Base-by-base conservation (phyloP, 2,113 vertebrate genomes). In the Meles meles region DNA sequence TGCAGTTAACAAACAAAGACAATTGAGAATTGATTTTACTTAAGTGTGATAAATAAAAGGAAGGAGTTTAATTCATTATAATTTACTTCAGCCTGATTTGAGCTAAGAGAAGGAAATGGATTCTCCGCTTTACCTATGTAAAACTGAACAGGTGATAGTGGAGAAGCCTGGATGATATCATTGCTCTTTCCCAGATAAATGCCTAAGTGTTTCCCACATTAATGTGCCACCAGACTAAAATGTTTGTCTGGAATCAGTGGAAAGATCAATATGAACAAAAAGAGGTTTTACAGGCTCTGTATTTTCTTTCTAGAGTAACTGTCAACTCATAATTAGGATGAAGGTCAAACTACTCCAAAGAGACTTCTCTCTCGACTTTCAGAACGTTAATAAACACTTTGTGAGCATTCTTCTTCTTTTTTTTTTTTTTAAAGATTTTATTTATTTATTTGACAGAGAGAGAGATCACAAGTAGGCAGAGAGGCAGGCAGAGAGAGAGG, bases 171-270 rank as follows among this genome's bases (percentile, higher is more conserved):
- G 85, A 98, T 99, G 97, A 98, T 98, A 98, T 98, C 98, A 98
- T 98, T 93, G 96, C 93, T 98, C 98, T 98, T 97, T 95, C 94
- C 97, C 97, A 98, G 95, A 99, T 97, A 98, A 97, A 98, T 89
- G 94, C 94, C 96, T 97, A 98, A 98, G 96, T 88, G 92, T 98
- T 98, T 97, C 77, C 98, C 98, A 98, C 93, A 89, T 98, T 99
- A 99, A 98, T 97, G 94, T 98, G 87, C 87, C 95, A 98, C 86
- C 3, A 76, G 96, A 98, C 98, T 98, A 98, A 99, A 98, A 98
- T 77, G 77, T 96, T 98, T 98, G 94, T 97, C 88, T 44, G 15
- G 95, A 92, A 98, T 98, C 98, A 97, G 88, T 91, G 90, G 97
- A 95, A 98, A 97, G 97, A 99, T 99, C 98, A 98, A 98, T 99